phyloP scores from a whole-genome alignment of 2,113 vertebrate genomes.

The Plestiodon gilberti region DNA sequence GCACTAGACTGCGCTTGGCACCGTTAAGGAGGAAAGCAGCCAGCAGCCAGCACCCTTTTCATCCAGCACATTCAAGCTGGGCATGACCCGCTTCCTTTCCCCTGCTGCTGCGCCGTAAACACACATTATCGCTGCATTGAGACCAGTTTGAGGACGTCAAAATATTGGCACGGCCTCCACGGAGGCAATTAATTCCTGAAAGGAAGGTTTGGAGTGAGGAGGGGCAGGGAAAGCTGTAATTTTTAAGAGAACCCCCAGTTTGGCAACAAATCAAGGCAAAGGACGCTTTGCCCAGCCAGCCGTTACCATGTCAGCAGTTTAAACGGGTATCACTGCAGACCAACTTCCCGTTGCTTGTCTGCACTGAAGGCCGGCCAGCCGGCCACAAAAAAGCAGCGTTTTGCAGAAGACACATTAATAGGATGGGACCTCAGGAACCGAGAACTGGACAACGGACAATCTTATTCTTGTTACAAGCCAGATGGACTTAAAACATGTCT shows the following conservation, averaged over 20 bases:
- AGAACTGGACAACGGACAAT: not conserved
- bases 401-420: not conserved
- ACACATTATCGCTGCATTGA: constrained; percentile 11
- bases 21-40: not conserved
- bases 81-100: not conserved
- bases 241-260: not conserved
- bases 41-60: not conserved
- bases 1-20: not conserved
- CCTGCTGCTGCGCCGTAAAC: not conserved
- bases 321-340: no score
- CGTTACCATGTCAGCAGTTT: not conserved
- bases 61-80: not conserved
- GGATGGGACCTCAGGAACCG: not conserved
- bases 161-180: constrained; percentile 17
- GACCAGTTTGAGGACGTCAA: constrained; percentile 1
- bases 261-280: not conserved
- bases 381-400: accelerated
- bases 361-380: not conserved
- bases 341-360: not conserved
- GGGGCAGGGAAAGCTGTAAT: not conserved
- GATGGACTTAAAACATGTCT: not conserved
- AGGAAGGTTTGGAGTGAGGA: not conserved
- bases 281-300: not conserved
- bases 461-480: no score
- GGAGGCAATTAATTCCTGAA: not conserved